Conservation (phyloP, 2,113 vertebrate species). For the Gobius niger region DNA sequence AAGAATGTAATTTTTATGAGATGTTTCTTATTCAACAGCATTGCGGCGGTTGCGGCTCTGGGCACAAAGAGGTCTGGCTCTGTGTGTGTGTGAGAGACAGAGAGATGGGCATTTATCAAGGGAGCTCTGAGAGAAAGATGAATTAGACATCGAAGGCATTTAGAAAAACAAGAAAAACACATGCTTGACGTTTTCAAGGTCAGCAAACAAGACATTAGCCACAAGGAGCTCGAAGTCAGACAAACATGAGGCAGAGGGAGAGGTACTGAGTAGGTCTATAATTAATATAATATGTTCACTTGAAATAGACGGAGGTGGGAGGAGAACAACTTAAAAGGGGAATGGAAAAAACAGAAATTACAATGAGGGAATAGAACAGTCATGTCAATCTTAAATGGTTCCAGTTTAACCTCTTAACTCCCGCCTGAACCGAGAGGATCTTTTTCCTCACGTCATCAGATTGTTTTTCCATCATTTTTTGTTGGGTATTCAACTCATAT, state of each 20-base stretch:
- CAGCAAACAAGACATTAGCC: background rate
- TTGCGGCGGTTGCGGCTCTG: conserved; percentile 36
- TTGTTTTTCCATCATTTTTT: no score
- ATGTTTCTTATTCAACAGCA: conserved; percentile 66
- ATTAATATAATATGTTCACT: background rate
- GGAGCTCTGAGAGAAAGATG: conserved; percentile 39
- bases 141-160: conserved; percentile 43
- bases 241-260: background rate
- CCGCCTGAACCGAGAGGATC: no score
- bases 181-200: conserved; percentile 16
- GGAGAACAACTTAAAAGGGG: background rate
- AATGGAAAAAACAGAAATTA: no score
- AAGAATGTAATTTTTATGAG: conserved; percentile 65
- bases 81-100: background rate
- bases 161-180: conserved; percentile 16
- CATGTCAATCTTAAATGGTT: no score
- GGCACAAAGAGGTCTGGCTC: conserved; percentile 44
- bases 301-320: no score
- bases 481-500: no score
- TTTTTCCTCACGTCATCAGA: no score
- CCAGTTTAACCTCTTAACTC: no score
- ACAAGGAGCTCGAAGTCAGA: background rate
- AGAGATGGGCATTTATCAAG: conserved; percentile 29
- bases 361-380: no score
- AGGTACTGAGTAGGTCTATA: background rate